phyloP scores from a whole-genome alignment of 2,113 vertebrate genomes.

The Cromileptes altivelis region DNA sequence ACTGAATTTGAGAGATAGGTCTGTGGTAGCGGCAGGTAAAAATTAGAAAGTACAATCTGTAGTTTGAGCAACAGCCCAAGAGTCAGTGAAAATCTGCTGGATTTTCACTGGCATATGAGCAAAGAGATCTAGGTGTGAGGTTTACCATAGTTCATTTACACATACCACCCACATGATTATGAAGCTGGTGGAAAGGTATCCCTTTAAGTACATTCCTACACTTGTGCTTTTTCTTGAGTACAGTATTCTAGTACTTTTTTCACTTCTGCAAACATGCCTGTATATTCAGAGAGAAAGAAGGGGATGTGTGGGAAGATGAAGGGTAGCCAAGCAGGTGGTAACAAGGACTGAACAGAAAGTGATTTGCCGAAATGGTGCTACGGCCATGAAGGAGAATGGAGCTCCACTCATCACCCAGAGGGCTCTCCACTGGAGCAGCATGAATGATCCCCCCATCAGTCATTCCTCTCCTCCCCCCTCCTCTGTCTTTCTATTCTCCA shows the following conservation, averaged over 20 bases:
- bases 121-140: no score
- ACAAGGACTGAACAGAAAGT: neutral
- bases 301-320: neutral
- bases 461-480: neutral
- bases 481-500: conserved; percentile 9
- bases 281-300: neutral
- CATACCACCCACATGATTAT: no score
- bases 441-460: conserved; percentile 3
- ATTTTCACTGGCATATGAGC: no score
- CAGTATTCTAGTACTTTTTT: neutral
- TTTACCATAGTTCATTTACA: no score
- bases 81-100: no score
- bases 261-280: neutral
- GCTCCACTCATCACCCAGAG: conserved; percentile 26
- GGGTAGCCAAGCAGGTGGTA: neutral
- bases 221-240: neutral
- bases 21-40: no score
- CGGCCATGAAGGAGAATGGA: conserved; percentile 9
- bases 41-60: no score
- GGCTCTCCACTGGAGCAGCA: conserved; percentile 17
- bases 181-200: no score
- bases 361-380: neutral
- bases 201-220: no score
- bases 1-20: no score
- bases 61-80: no score